These are phyloP conservation scores for Rhipidura dahli DNA, from an alignment of 2,113 vertebrate species.

Conservation along the genomic window DNA sequence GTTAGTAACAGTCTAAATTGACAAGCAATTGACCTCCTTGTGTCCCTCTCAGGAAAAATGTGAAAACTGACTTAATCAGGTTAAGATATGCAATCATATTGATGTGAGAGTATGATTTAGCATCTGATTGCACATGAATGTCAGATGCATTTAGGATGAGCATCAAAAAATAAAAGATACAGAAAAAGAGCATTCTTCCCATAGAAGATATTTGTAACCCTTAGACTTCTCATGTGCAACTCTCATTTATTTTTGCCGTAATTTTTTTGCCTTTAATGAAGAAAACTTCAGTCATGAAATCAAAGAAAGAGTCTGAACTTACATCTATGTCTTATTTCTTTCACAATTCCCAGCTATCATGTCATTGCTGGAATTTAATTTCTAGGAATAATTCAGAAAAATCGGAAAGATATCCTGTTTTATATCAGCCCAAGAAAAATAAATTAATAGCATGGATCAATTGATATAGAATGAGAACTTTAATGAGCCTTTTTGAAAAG, in stretches of 20 bases:
- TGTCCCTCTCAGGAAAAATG: not conserved
- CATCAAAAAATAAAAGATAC: not conserved
- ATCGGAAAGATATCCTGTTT: not conserved
- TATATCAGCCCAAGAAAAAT: not conserved
- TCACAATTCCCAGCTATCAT: not conserved
- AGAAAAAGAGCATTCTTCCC: not conserved
- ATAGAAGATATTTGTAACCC: not conserved
- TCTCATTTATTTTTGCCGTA: not conserved
- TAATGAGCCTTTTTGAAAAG: not conserved
- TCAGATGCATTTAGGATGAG: not conserved
- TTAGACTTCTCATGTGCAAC: not conserved
- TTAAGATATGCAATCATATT: conserved; percentile 29
- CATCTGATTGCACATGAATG: not conserved
- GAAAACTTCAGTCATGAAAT: not conserved
- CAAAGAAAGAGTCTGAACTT: not conserved
- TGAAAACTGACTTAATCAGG: conserved; percentile 35
- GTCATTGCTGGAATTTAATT: not conserved
- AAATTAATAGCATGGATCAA: not conserved
- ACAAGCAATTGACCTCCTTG: conserved; percentile 32
- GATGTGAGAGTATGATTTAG: not conserved
- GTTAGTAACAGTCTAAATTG: not conserved
- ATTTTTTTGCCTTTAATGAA: not conserved
- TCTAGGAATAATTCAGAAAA: not conserved
- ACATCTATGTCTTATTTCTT: not conserved
- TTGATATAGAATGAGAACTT: not conserved